phyloP scores from a whole-genome alignment of 2,113 vertebrate species.

The Lethenteron reissneri region DNA sequence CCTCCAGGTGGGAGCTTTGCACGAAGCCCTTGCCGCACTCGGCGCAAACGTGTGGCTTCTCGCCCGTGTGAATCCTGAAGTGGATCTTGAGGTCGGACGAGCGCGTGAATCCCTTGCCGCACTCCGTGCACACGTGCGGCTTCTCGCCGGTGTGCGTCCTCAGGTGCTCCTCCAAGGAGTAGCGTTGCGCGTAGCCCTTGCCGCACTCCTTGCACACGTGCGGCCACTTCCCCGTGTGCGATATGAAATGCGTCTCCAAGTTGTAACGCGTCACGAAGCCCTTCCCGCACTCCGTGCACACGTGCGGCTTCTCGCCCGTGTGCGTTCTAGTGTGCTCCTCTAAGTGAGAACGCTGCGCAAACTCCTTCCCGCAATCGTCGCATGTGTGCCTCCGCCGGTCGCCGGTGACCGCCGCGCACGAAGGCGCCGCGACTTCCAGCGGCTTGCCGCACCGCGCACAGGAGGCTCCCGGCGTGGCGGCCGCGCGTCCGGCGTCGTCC shows the following conservation, averaged over 20 bases:
- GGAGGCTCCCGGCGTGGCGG: no score
- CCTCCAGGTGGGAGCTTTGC: no score
- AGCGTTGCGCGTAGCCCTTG: conserved; percentile 17
- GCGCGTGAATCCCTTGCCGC: background rate
- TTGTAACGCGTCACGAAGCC: conserved; percentile 15
- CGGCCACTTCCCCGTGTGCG: conserved; percentile 16
- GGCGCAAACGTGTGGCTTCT: background rate
- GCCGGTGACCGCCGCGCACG: conserved; percentile 12
- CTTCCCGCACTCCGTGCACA: conserved; percentile 22
- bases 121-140: no score
- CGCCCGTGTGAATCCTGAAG: background rate
- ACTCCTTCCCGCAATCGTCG: conserved; percentile 24
- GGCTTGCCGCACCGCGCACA: no score
- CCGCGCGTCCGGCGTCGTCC: no score
- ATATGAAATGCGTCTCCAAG: conserved; percentile 16
- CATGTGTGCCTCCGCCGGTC: conserved; percentile 23
- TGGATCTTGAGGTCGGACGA: background rate
- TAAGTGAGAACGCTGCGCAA: conserved; percentile 23
- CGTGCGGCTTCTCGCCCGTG: conserved; percentile 24
- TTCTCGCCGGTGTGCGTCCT: conserved; percentile 13
- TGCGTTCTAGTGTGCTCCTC: conserved; percentile 22
- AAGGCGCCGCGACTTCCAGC: no score
- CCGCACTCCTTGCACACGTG: conserved; percentile 17
- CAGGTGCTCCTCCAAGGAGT: conserved; percentile 17
- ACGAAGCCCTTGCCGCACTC: no score